These are phyloP conservation scores for Elanoides forficatus DNA, from an alignment of 2,113 vertebrate genomes.

Conservation along the genomic window DNA sequence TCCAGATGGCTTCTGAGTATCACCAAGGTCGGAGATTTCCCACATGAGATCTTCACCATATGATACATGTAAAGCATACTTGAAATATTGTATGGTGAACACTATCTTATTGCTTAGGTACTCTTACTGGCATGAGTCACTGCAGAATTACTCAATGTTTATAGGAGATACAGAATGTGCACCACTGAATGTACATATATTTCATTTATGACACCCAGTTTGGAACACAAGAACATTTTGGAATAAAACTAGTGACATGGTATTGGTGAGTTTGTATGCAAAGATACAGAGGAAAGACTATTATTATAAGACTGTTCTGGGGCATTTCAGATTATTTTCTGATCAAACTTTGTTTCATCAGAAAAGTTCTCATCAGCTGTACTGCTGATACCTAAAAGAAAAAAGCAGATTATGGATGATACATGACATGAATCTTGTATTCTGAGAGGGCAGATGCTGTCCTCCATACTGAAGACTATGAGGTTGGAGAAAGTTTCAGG, in stretches of 20 bases:
- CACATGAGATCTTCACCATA: neutral
- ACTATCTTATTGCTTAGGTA: neutral
- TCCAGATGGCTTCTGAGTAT: neutral
- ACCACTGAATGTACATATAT: neutral
- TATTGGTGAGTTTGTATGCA: neutral
- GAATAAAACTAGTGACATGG: neutral
- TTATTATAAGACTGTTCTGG: neutral
- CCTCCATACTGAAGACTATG: neutral
- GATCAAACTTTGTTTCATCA: neutral
- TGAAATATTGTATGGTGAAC: neutral
- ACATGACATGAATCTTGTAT: neutral
- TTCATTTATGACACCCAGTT: neutral
- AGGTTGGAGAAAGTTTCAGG: neutral
- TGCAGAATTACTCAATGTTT: neutral
- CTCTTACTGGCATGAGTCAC: neutral
- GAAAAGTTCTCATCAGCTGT: neutral
- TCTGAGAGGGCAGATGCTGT: neutral
- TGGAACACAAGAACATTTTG: neutral
- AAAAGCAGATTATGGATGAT: neutral
- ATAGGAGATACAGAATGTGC: neutral
- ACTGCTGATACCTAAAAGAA: neutral
- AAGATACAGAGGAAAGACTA: neutral
- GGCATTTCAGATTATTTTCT: neutral
- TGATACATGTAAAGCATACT: neutral
- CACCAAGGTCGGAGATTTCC: neutral